Base-by-base conservation (phyloP, 1,140 invertebrate genomes). In the Stegodyphus dumicola region DNA sequence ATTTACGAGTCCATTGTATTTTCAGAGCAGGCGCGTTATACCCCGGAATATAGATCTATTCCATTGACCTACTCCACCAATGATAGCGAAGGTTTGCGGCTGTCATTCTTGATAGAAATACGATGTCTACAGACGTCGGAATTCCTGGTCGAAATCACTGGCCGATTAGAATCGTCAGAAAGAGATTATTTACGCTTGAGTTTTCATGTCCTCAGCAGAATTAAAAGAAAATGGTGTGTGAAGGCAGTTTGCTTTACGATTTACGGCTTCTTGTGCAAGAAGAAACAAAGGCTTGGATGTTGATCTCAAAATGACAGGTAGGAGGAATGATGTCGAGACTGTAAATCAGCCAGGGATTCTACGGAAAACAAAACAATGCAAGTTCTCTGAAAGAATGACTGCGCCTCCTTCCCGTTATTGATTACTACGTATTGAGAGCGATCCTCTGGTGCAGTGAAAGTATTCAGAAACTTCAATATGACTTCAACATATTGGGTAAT, bases 1-100 rank as follows among this genome's bases (percentile, higher is more conserved):
- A 83, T 83, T 83, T 83, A 83, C 71, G 80, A 67, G 70, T 67
- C 80, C 60, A 83, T 83, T 83, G 80, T 83, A 83, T 74, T 75
- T 83, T 74, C 70, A 80, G 71, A 80, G 77, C 77, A 56, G 75
- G 71, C 80, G 56, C 60, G 48, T 83, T 75, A 60, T 71, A 64
- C 33, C 69, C 51, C 48, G 71, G 65, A 74, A 83, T 74, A 74
- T 66, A 75, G 60, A 75, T 18, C 80, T 83, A 75, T 18, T 83
- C 53, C 71, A 56, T 52, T 83, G 80, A 83, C 80, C 80, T 83
- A 83, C 80, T 83, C 66, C 77, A 60, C 18, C 77, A 60, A 60
- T 60, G 53, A 48, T 83, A 7, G 60, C 70, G 80, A 74, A 83
- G 80, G 70, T 83, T 83, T 56, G 53, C 15, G 13, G 70, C 71